These are phyloP conservation scores for Xestia rhomboidea DNA, from an alignment of 2,888 invertebrate species.

Conservation along the genomic window DNA sequence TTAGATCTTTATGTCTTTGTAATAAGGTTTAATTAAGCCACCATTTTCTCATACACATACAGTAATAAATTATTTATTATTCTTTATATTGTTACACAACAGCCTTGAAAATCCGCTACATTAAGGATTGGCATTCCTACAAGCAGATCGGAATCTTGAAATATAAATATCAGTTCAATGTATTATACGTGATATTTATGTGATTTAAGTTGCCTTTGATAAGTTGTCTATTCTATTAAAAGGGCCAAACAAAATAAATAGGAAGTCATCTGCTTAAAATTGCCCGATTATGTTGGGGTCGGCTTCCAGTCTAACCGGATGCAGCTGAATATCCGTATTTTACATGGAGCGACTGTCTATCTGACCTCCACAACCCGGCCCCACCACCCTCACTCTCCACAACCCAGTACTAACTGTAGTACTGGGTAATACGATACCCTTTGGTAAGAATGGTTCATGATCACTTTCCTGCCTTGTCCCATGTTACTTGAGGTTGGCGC, in stretches of 20 bases:
- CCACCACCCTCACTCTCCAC: too few species aligned
- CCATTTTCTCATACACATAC: conserved; percentile 3
- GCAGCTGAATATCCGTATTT: too few species aligned
- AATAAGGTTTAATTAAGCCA: conserved; percentile 12
- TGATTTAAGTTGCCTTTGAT: background rate
- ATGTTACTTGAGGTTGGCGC: too few species aligned
- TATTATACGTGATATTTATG: background rate
- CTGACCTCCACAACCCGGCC: too few species aligned
- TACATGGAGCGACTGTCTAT: too few species aligned
- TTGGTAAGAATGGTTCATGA: too few species aligned
- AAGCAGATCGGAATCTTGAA: conserved; percentile 26
- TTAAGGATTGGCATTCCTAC: conserved; percentile 47
- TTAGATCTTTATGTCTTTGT: background rate
- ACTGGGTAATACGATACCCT: too few species aligned
- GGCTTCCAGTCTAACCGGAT: too few species aligned
- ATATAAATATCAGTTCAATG: conserved; percentile 16
- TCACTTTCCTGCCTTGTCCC: too few species aligned
- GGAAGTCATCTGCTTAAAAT: conserved; percentile 16
- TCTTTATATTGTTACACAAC: conserved; percentile 19
- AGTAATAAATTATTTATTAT: conserved; percentile 27
- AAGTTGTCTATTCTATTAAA: background rate
- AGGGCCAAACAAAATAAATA: background rate
- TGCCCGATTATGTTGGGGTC: too few species aligned
- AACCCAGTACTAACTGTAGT: too few species aligned
- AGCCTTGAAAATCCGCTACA: conserved; percentile 49